Percentiles rank a stretch among this genome's conserved stretches.
Evolutionary conservation across 2,797 vertebrate genomes (phyloP).

Genomic region (Ibycter americanus): DNA sequence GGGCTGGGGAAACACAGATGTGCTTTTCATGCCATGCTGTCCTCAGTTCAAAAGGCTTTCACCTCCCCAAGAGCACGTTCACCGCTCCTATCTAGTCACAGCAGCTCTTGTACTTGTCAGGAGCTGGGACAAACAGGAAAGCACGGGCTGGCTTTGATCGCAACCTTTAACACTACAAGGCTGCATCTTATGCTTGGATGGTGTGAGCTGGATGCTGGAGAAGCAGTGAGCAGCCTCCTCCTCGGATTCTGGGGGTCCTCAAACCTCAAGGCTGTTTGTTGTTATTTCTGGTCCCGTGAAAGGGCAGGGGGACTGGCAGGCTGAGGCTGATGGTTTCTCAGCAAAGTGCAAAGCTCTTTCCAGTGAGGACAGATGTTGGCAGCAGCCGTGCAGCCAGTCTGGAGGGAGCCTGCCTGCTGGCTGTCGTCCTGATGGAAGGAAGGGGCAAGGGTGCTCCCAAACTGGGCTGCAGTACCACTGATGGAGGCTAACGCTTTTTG

Average conservation of each 20-base stretch:
- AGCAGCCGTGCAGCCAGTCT: background rate
- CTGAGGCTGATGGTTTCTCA: background rate
- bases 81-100: background rate
- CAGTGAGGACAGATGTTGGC: accelerated
- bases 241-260: background rate
- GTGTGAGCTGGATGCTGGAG: background rate
- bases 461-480: accelerated
- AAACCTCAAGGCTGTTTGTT: background rate
- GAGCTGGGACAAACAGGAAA: constrained; percentile 59
- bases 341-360: background rate
- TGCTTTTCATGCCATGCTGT: background rate
- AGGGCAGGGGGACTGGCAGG: background rate
- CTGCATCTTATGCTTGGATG: background rate
- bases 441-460: background rate
- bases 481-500: background rate
- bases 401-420: background rate
- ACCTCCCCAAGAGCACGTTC: background rate
- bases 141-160: constrained; percentile 5
- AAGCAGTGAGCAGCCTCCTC: background rate
- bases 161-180: background rate
- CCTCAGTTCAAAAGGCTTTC: constrained; percentile 38
- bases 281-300: background rate
- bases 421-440: background rate
- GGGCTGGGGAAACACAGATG: background rate
- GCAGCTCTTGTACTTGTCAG: background rate